Percentiles rank a stretch among this genome's conserved stretches.
phyloP scores from a whole-genome alignment of 2,113 vertebrate species.

The human (Homo sapiens) region DNA sequence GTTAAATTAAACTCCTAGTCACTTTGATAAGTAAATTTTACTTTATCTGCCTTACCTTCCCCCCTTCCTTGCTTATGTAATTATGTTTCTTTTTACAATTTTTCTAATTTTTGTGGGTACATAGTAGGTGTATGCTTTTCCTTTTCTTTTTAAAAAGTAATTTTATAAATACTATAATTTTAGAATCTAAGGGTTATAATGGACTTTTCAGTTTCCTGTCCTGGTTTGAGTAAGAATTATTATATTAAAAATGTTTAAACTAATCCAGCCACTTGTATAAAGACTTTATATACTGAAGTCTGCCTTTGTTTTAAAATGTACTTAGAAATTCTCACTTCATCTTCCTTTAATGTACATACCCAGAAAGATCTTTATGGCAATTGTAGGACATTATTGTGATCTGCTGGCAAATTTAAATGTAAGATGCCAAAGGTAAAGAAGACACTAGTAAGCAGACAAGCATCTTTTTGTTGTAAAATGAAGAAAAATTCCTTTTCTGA shows the following conservation, averaged over 20 bases:
- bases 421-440: not conserved
- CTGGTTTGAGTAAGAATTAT: not conserved
- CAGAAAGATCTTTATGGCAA: not conserved
- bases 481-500: not conserved
- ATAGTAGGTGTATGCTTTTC: too few relatives aligned
- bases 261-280: not conserved
- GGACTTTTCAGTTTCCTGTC: not conserved
- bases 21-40: not conserved
- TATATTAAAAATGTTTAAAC: not conserved
- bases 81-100: not conserved
- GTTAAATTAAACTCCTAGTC: not conserved
- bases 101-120: not conserved
- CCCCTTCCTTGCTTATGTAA: not conserved
- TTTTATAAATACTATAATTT: not conserved
- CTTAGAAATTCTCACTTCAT: not conserved
- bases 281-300: not conserved
- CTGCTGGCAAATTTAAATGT: not conserved
- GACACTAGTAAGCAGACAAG: not conserved
- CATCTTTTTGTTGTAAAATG: not conserved
- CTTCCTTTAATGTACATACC: not conserved
- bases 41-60: not conserved
- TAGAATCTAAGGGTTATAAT: not conserved
- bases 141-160: not conserved
- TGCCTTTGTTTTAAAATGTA: constrained; percentile 15
- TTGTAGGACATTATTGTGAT: not conserved